Base-by-base conservation (phyloP, 2,113 vertebrate species). In the Pseudopodoces humilis region DNA sequence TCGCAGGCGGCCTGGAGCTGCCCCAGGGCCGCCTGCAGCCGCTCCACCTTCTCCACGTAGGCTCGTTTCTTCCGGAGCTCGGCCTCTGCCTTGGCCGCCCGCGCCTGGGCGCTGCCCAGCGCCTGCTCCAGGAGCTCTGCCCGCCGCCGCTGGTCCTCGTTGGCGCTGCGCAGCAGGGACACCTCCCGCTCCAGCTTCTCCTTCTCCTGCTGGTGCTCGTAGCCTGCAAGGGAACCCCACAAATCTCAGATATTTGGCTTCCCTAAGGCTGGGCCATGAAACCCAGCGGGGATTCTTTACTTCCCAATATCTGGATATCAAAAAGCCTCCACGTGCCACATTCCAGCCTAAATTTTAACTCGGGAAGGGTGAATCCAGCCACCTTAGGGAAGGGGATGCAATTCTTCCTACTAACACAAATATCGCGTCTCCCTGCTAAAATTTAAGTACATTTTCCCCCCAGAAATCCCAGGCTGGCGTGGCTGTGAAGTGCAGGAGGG, bases 1-100 rank as follows among this genome's bases (percentile, higher is more conserved):
- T 99, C 99, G 0, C 99, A 99, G 33, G 99, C 99, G 0, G 98
- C 99, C 97, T 99, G 99, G 93, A 99, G 98, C 97, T 99, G 99
- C n/a, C 97, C 98, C 52, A 99, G 98, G 0, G 99, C 98, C 59
- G 99, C 98, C 97, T 99, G 99, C 93, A 99, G 97, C 86, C 98
- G 86, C 95, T 99, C 99, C 86, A 99, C 99, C 95, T 99, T 99
- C 96, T 99, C 99, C 83, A 99, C 99, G 0, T 99, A 99, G 2
- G 99, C 99, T 56, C 98, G 96, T 87, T 99, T 99, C 97, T 98
- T 98, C 44, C 98, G 97, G 69, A 99, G 98, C 94, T 99, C 99
- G 1, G 99, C 99, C 91, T 99, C 99, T 0, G 98, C 98, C 55
- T 98, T 98, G 37, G 98, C 98, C 0, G 98, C 98, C n/a, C 98